Evolutionary conservation across 2,113 vertebrate species (phyloP), one percentile per base, ranked within the genome.

Genomic region (Sinocyclocheilus rhinocerous): DNA sequence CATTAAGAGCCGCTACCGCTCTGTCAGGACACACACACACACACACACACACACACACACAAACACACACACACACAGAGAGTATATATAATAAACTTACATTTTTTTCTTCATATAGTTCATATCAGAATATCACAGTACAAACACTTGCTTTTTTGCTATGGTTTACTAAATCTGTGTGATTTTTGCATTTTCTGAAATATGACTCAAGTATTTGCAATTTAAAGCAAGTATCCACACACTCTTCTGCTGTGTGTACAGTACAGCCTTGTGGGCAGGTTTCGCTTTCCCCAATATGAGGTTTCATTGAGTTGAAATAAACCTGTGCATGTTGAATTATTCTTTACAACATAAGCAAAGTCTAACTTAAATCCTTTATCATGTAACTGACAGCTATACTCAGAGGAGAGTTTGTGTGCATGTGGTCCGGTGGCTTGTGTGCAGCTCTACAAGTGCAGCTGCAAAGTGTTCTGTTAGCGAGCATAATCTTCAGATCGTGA

Each of bases 401-500:
- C 50, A 15, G 48, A 83, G 29, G 42, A 82, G 15, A 67, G 63
- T 83, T n/a, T 59, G 45, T 72, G 48, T 83, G 73, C 69, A 72
- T 59, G 50, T 73, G 50, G 0, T 72, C 42, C 26, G 55, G 81
- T 72, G 65, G 16, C 29, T 83, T 69, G 67, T 39, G 59, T 79
- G 63, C 83, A 52, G 50, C 50, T 52, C 50, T 52, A 4, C 50
- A 52, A 52, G 50, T 16, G 50, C 50, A 85, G 77, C 61, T 85
- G 85, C 67, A 83, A 63, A 70, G 45, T 86, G 48, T 73, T 83
- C 83, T 78, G 85, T 67, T 75, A 83, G 57, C 42, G 16, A 80
- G n/a, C 50, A 83, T 89, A 84, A 85, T 89, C 88, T 85, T 81
- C 81, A 85, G 81, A 87, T 85, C 12, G 29, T 84, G 82, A 84